These are phyloP conservation scores for Drosophila equinoxialis DNA, from an alignment of 1,140 invertebrate species.

Conservation along the genomic window DNA sequence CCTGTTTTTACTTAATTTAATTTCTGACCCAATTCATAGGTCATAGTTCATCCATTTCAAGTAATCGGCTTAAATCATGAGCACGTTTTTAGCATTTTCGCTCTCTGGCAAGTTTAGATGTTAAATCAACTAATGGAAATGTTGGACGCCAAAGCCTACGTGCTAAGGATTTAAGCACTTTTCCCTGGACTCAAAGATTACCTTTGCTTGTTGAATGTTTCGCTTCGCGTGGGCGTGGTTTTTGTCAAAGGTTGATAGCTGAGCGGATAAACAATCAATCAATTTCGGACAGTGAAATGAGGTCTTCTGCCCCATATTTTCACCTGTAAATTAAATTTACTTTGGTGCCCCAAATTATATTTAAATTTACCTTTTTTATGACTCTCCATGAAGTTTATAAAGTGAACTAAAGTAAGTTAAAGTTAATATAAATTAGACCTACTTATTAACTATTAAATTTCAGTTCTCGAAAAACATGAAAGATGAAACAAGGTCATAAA, in stretches of 20 bases:
- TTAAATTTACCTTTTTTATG: too few species aligned
- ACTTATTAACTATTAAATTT: too few species aligned
- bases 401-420: too few species aligned
- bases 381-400: too few species aligned
- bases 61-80: slow-evolving; percentile 62
- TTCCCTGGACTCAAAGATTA: slow-evolving; percentile 29
- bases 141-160: slow-evolving; percentile 36
- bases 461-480: not conserved
- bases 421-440: too few species aligned
- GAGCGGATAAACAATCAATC: too few species aligned
- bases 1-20: slow-evolving; percentile 31
- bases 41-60: not conserved
- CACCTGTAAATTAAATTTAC: too few species aligned
- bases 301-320: too few species aligned
- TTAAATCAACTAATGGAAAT: slow-evolving; percentile 63
- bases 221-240: not conserved
- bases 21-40: slow-evolving; percentile 40
- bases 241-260: not conserved
- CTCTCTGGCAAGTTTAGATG: slow-evolving; percentile 49
- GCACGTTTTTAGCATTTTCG: slow-evolving; percentile 36
- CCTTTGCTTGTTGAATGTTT: slow-evolving; percentile 31
- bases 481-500: not conserved
- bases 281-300: too few species aligned
- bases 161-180: slow-evolving; percentile 40
- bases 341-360: too few species aligned